Evolutionary conservation across 1,140 invertebrate genomes (phyloP), one percentile per base, ranked within the genome.

Genomic region (Plodia interpunctella): DNA sequence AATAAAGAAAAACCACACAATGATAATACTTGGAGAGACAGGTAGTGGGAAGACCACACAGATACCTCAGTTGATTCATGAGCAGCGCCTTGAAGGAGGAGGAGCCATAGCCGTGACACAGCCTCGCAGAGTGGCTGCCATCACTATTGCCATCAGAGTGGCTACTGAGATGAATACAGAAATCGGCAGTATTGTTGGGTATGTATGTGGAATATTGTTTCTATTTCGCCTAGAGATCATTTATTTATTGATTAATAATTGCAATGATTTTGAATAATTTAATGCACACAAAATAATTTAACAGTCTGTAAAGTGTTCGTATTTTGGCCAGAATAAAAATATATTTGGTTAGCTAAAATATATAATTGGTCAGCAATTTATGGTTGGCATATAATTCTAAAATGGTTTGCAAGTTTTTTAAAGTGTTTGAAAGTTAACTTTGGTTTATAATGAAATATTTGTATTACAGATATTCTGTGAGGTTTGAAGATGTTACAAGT

Each of bases 11-110:
- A 80, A 87, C 63, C 61, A 72, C 21, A 88, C 85, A 32, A 88
- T 99, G 15, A 99, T 99, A 70, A 95, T 99, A 70, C 98, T 99
- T 90, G 98, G 98, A 80, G 98, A 99, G 91, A 99, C 97, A 53
- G 97, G 98, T 11, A 98, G 97, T 81, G 98, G 98, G 0, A 99
- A 99, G 92, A 99, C 98, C 11, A 99, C 98, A 56, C 98, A 97
- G 80, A 96, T 97, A 70, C 95, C 95, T n/a, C 96, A 97, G 80
- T 97, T 99, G 90, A 91, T 99, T 1, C 93, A 97, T 78, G 96
- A 99, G 78, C 94, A 96, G 21, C 96, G 97, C 19, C 94, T 95
- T 72, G 95, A 95, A 32, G 91, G 93, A 15, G 93, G 94, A 70
- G 94, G 93, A 44, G 95, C 73, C 35, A 97, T 99, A 73, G 93